Percentiles rank a stretch among this genome's conserved stretches.
Evolutionary conservation across 2,113 vertebrate species (phyloP).

Genomic region (Opisthocomus hoazin): DNA sequence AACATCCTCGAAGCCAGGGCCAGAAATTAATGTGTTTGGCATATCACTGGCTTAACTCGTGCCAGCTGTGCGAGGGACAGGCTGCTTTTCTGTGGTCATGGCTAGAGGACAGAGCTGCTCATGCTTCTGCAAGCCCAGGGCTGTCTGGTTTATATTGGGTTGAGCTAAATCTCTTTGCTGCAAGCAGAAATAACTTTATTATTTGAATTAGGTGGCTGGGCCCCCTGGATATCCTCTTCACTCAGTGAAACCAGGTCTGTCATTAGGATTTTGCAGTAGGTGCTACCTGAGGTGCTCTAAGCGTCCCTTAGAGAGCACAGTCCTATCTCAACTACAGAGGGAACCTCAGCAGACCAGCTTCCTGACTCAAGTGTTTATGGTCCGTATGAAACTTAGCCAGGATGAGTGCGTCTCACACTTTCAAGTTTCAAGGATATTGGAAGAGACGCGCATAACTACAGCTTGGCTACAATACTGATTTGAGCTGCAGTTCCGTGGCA

Average conservation of each 20-base stretch:
- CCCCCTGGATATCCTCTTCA: not conserved
- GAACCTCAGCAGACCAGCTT: not conserved
- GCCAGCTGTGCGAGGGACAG: not conserved
- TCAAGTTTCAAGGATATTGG: not conserved
- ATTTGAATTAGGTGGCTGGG: not conserved
- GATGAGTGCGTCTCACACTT: not conserved
- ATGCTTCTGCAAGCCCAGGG: not conserved
- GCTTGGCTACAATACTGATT: rapidly evolving
- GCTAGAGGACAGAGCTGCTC: not conserved
- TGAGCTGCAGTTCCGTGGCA: not conserved
- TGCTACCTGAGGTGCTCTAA: not conserved
- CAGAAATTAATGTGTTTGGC: not conserved
- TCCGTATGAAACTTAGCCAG: not conserved
- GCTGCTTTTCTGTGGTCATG: not conserved
- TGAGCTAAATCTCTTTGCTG: not conserved
- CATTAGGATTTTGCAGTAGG: not conserved
- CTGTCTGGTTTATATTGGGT: not conserved
- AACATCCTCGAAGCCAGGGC: not conserved
- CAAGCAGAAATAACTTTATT: not conserved
- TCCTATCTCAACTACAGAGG: not conserved
- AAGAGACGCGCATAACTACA: not conserved
- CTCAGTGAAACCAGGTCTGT: not conserved
- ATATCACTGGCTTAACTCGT: not conserved
- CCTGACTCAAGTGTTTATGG: not conserved
- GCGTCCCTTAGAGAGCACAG: not conserved